Evolutionary conservation across 2,888 invertebrate genomes (phyloP).

Genomic region (Sphaeridia pumilis): DNA sequence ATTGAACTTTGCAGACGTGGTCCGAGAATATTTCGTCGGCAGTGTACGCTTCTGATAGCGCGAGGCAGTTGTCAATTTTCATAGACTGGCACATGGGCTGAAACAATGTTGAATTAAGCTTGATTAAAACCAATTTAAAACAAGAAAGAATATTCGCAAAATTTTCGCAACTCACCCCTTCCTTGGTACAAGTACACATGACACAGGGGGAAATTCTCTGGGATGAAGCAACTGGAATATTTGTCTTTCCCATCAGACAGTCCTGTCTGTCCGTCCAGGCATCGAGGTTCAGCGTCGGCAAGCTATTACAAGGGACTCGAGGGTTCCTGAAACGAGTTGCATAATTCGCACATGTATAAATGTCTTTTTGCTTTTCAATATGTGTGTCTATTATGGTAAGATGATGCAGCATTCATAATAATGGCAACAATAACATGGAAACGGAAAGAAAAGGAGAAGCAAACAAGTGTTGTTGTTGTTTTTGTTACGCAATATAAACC

Average conservation of each 20-base stretch:
- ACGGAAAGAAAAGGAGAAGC: too few relatives aligned
- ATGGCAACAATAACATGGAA: too few relatives aligned
- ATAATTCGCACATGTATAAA: too few relatives aligned
- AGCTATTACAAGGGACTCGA: slow-evolving; percentile 38
- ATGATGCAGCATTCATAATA: too few relatives aligned
- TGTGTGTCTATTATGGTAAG: too few relatives aligned
- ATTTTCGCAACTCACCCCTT: slow-evolving; percentile 40
- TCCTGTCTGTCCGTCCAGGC: slow-evolving; percentile 41
- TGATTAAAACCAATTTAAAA: neutral
- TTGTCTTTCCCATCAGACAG: slow-evolving; percentile 41
- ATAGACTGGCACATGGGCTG: slow-evolving; percentile 45
- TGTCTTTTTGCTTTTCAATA: too few relatives aligned
- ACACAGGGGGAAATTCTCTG: slow-evolving; percentile 43
- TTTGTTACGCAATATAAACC: too few relatives aligned
- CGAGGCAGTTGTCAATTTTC: slow-evolving; percentile 43
- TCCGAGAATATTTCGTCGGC: slow-evolving; percentile 42
- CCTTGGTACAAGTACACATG: slow-evolving; percentile 45
- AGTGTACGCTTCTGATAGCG: slow-evolving; percentile 40
- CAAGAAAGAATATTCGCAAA: neutral
- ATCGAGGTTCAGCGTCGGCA: slow-evolving; percentile 39
- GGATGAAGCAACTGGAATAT: slow-evolving; percentile 41
- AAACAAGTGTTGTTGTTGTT: too few relatives aligned
- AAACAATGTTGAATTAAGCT: slow-evolving; percentile 16
- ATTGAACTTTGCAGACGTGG: slow-evolving; percentile 45
- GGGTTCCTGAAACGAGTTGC: slow-evolving; percentile 40